Evolutionary conservation across 2,888 invertebrate genomes (phyloP).

Genomic region (Apodemia hepburni): DNA sequence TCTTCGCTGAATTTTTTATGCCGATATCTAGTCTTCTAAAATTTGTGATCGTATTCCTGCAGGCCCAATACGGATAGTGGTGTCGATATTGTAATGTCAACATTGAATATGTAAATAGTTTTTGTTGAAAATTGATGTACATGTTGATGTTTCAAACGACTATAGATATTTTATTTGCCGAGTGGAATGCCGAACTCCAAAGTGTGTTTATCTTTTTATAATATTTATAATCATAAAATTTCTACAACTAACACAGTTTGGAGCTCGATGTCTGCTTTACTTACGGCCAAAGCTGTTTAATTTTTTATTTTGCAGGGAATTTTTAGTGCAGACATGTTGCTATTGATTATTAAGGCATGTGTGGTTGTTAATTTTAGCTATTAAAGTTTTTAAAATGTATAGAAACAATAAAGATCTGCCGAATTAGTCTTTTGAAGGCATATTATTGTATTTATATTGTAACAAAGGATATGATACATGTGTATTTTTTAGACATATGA

Average conservation of each 20-base stretch:
- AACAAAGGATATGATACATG: conserved; percentile 33
- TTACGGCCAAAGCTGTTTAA: conserved; percentile 12
- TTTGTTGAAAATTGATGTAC: conserved; percentile 73
- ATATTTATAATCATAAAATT: conserved; percentile 11
- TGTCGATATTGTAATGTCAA: conserved; percentile 66
- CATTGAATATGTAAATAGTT: conserved; percentile 57
- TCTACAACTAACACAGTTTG: neutral
- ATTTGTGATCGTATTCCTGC: neutral
- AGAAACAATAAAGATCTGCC: conserved; percentile 60
- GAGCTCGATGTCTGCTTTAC: conserved; percentile 2
- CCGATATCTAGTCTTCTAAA: neutral
- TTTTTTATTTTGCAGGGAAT: conserved; percentile 21
- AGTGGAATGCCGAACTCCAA: conserved; percentile 27
- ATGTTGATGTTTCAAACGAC: conserved; percentile 67
- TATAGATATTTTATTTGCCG: conserved; percentile 42
- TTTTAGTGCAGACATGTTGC: conserved; percentile 24
- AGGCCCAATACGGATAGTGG: conserved; percentile 25
- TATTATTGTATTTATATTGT: conserved; percentile 40
- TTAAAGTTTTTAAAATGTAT: conserved; percentile 63
- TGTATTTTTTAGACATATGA: conserved; percentile 26
- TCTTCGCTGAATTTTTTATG: no score
- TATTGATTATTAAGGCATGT: neutral
- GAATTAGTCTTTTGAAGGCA: conserved; percentile 72
- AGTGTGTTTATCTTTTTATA: conserved; percentile 13
- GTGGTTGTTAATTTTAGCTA: conserved; percentile 42